These are phyloP conservation scores for Axinella damicornis DNA, from an alignment of 37 sponge, comb jelly and placozoan species.

Conservation along the genomic window DNA sequence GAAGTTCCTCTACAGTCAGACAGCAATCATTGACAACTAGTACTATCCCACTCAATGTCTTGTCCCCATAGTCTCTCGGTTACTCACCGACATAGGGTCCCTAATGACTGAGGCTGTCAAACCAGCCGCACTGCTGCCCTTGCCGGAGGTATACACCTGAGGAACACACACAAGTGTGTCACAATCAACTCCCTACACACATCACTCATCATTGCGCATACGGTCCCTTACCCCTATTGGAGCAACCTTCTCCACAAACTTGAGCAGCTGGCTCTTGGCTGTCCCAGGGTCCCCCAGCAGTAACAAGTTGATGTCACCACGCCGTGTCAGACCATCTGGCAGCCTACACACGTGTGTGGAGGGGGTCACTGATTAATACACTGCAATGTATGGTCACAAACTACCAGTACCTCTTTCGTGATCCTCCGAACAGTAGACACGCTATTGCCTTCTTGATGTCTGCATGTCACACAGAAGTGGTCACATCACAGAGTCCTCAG, in stretches of 20 bases:
- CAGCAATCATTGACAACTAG: background rate
- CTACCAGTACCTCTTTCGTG: constrained; percentile 75
- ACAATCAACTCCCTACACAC: too few relatives aligned
- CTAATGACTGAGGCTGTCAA: constrained; percentile 97
- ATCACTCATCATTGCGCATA: too few relatives aligned
- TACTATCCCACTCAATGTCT: background rate
- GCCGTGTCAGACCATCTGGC: constrained; percentile 96
- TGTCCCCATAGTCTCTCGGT: background rate
- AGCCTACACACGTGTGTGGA: constrained; percentile 40
- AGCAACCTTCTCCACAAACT: constrained; percentile 99
- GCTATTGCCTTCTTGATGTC: constrained; percentile 99
- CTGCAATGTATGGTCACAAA: too few relatives aligned
- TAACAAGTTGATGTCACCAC: constrained; percentile 98
- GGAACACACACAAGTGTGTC: too few relatives aligned
- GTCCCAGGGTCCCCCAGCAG: constrained; percentile 99
- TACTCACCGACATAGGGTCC: constrained; percentile 90
- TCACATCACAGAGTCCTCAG: too few relatives aligned
- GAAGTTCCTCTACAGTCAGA: constrained; percentile 74
- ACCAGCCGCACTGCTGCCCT: constrained; percentile 99
- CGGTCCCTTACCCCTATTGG: constrained; percentile 91
- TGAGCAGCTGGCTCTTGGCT: constrained; percentile 99
- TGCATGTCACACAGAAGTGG: constrained; percentile 1
- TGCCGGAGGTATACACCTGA: constrained; percentile 98
- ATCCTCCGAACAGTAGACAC: constrained; percentile 96
- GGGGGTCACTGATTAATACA: too few relatives aligned